Conservation (phyloP, 2,797 vertebrate species). For the Typhlichthys subterraneus region DNA sequence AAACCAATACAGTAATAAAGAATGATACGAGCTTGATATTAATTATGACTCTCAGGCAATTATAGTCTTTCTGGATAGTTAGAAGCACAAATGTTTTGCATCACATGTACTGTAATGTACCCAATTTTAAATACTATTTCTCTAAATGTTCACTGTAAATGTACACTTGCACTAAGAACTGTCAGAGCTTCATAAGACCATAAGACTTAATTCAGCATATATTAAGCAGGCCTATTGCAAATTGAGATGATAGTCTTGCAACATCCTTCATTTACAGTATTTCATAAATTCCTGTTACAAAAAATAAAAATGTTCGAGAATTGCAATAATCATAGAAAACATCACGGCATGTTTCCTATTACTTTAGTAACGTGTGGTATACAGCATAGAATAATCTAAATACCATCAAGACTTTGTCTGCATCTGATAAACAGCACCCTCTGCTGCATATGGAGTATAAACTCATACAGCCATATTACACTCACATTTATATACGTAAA, state of each 20-base stretch:
- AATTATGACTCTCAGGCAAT: neutral
- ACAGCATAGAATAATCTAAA: too few relatives aligned
- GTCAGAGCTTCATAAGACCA: too few relatives aligned
- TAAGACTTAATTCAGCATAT: too few relatives aligned
- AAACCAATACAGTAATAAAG: too few relatives aligned
- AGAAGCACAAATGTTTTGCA: too few relatives aligned
- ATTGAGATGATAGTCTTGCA: neutral
- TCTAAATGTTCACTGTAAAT: too few relatives aligned
- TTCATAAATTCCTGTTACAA: neutral
- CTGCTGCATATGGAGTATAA: conserved; percentile 63
- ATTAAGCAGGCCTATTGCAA: neutral
- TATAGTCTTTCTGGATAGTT: neutral
- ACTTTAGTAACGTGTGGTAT: too few relatives aligned
- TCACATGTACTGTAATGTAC: too few relatives aligned
- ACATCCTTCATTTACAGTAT: neutral
- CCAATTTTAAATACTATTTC: too few relatives aligned
- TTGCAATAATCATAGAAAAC: conserved; percentile 4
- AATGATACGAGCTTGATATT: conserved; percentile 7
- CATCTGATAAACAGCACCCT: conserved; percentile 65
- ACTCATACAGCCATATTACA: neutral
- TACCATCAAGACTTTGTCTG: conserved; percentile 5
- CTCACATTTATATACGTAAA: neutral
- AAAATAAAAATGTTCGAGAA: conserved; percentile 1
- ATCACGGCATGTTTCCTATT: neutral
- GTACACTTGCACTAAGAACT: too few relatives aligned